Evolutionary conservation across 2,888 invertebrate genomes (phyloP), one percentile per base, ranked within the genome.

Genomic region (Cistogaster globosa): DNA sequence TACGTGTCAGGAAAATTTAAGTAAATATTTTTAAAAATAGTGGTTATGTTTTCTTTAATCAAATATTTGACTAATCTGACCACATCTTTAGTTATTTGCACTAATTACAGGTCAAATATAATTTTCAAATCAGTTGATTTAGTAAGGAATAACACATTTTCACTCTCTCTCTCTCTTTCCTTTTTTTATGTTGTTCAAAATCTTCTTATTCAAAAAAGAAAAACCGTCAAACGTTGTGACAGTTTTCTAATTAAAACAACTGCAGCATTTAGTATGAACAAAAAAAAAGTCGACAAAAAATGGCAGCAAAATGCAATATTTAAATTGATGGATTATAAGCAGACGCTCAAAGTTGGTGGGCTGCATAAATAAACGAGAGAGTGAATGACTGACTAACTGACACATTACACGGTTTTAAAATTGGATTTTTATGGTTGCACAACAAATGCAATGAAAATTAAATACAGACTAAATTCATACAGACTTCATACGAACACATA

Each of bases 281-380:
- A 48, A 45, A 60, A 45, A 68, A 42, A 42, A 38, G 78, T 63
- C 42, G 53, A 51, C 63, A 48, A 65, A 75, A 58, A 58, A 48
- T 11, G 42, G 60, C 22, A 68, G 57, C 57, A 51, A 57, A 68
- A 68, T 84, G 72, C 76, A 72, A 77, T 58, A 68, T 63, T 82
- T 36, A 45, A 69, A 63, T 82, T 85, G 84, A 85, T 82, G 81
- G 78, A 85, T 85, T 85, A 85, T 74, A 16, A 75, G 42, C 36
- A 57, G 74, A 81, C 78, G 18, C 32, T 72, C 36, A 79, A 48
- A 65, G 51, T 62, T 57, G 67, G 51, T 53, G 53, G 65, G 18
- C 20, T 65, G 71, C 20, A 51, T 51, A 72, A 42, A 68, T 53
- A 12, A 57, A 22, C 62, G 62, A n/a, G n/a, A n/a, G n/a, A n/a